A percentile compares a stretch with the other conserved stretches of the same genome.
phyloP scores from a whole-genome alignment of 2,113 vertebrate genomes.

The Anas platyrhynchos region DNA sequence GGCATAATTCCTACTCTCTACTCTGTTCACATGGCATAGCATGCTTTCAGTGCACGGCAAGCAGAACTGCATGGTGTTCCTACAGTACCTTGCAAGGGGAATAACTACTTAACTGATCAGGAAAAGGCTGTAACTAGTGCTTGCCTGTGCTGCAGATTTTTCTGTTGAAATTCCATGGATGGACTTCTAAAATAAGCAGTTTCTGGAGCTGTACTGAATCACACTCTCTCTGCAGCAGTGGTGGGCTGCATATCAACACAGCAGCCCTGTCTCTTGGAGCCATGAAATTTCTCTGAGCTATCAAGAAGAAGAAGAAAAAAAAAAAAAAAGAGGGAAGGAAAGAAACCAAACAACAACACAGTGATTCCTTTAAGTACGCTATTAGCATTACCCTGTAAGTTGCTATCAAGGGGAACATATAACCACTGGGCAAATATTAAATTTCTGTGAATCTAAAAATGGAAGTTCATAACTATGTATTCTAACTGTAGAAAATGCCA shows the following conservation, averaged over 20 bases:
- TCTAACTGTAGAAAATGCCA: background rate
- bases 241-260: background rate
- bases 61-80: background rate
- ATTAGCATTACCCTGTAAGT: background rate
- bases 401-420: background rate
- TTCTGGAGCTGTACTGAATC: background rate
- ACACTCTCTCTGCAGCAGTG: background rate
- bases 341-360: background rate
- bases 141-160: background rate
- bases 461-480: background rate
- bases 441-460: background rate
- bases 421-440: background rate
- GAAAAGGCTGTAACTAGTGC: background rate
- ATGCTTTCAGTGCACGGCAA: background rate
- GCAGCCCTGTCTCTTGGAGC: background rate
- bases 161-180: background rate
- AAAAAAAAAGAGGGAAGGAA: too few relatives aligned
- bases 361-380: background rate
- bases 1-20: background rate
- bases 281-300: background rate
- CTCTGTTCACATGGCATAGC: background rate
- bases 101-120: background rate
- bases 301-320: background rate
- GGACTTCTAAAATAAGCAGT: background rate
- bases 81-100: background rate